Conservation (phyloP, 2,797 vertebrate genomes). For the Paguma larvata region DNA sequence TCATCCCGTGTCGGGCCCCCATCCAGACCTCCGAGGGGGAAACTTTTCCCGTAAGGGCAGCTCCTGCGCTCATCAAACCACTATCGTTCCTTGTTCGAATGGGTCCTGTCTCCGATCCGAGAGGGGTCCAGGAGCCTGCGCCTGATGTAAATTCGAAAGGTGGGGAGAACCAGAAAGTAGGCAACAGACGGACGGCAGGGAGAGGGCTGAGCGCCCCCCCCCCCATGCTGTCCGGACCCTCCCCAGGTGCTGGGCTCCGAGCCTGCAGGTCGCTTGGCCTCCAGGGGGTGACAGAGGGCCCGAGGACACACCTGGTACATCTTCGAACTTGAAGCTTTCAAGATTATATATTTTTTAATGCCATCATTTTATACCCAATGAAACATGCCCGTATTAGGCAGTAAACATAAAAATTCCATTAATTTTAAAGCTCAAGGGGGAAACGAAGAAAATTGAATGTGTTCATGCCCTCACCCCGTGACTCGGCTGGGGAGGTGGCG, state of each 20-base stretch:
- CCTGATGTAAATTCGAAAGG: background rate
- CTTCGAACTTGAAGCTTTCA: background rate
- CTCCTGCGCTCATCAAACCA: background rate
- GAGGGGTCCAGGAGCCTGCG: background rate
- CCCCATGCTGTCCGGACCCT: background rate
- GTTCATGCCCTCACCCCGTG: background rate
- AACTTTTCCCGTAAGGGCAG: background rate
- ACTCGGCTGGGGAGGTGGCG: background rate
- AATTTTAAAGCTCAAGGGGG: conserved; percentile 1
- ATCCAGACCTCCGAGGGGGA: background rate
- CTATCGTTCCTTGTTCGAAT: too few species aligned
- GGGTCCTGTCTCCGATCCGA: background rate
- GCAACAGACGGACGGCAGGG: rapidly evolving
- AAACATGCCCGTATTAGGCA: background rate
- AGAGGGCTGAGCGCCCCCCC: background rate
- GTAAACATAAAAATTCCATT: conserved; percentile 12
- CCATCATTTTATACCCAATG: background rate
- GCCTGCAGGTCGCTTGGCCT: background rate
- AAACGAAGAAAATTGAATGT: background rate
- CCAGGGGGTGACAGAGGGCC: background rate
- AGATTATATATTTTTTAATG: background rate
- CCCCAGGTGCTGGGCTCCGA: too few species aligned
- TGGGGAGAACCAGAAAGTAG: background rate
- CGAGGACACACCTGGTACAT: background rate
- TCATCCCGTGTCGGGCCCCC: rapidly evolving